Conservation (phyloP, 2,888 invertebrate species). For the Helicoverpa assulta region DNA sequence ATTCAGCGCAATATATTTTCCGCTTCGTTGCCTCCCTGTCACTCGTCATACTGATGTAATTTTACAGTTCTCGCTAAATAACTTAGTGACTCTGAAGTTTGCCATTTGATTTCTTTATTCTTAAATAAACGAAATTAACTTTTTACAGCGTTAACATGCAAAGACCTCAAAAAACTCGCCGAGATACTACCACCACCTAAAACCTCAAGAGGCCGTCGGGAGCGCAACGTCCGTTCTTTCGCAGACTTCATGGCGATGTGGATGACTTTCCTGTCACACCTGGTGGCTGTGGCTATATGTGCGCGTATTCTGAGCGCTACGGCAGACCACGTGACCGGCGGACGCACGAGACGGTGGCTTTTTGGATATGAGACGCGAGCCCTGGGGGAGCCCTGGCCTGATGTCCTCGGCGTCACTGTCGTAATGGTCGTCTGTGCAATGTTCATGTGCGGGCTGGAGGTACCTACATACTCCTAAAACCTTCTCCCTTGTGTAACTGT, state of each 20-base stretch:
- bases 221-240: constrained; percentile 87
- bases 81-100: too few species aligned
- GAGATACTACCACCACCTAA: constrained; percentile 82
- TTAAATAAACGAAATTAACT: too few species aligned
- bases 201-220: constrained; percentile 81
- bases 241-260: constrained; percentile 91
- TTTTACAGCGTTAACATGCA: constrained; percentile 80
- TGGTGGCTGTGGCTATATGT: constrained; percentile 91
- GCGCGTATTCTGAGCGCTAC: constrained; percentile 91
- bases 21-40: too few species aligned
- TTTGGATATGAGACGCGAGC: constrained; percentile 91
- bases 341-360: constrained; percentile 90
- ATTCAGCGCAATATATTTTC: not conserved
- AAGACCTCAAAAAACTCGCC: constrained; percentile 81
- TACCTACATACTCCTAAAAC: constrained; percentile 61
- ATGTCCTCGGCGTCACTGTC: constrained; percentile 91
- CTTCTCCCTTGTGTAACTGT: constrained; percentile 1
- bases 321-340: constrained; percentile 91
- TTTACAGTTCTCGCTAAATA: too few species aligned
- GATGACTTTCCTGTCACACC: constrained; percentile 90
- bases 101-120: too few species aligned
- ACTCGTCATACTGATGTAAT: too few species aligned
- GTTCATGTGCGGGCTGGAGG: constrained; percentile 92
- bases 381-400: constrained; percentile 91
- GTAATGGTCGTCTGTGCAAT: constrained; percentile 91